Base-by-base conservation (phyloP, 2,113 vertebrate species). In the Agelaius tricolor region DNA sequence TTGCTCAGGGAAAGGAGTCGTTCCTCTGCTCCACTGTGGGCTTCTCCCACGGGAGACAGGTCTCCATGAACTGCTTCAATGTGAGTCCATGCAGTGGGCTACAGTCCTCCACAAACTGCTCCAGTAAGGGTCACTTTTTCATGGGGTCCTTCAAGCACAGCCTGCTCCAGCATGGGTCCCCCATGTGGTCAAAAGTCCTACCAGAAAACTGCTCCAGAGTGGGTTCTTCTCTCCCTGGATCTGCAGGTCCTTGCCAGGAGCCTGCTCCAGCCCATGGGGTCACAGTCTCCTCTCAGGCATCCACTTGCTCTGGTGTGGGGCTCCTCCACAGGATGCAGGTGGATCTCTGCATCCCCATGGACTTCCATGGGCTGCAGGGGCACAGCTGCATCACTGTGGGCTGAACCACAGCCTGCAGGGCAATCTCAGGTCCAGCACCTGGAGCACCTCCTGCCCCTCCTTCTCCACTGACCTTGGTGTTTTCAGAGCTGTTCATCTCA, bases 331-430 rank as follows among this genome's bases (percentile, higher is more conserved):
- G 26, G 46, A 27, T 77, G 14, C 54, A 52, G 37, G 27, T 52
- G 63, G 27, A 37, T 68, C 33, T 52, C 37, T 59, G 24, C 27
- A 76, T 68, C 31, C 26, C 0, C 54, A 31, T 17, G 43, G 30
- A 0, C 4, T 13, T 43, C 0, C 10, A 11, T 20, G 52, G 35
- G 31, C 37, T 43, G 5, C 35, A 24, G 30, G 4, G 43, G 10
- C 10, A 13, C 43, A 49, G 3, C 51, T 43, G 24, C 43, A 0
- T 75, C 43, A 39, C 9, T 26, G 14, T 51, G 35, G 35, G 2
- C n/a, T 41, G 28, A 1, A 35, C 10, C 26, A 51, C 0, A 1
- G 35, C 2, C 31, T 59, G 22, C 46, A 33, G 22, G 15, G 15
- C 6, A 68, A 52, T 61, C 37, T 28, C 37, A 4, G 33, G 27